Conservation (phyloP, 2,113 vertebrate genomes). For the Fulica atra region DNA sequence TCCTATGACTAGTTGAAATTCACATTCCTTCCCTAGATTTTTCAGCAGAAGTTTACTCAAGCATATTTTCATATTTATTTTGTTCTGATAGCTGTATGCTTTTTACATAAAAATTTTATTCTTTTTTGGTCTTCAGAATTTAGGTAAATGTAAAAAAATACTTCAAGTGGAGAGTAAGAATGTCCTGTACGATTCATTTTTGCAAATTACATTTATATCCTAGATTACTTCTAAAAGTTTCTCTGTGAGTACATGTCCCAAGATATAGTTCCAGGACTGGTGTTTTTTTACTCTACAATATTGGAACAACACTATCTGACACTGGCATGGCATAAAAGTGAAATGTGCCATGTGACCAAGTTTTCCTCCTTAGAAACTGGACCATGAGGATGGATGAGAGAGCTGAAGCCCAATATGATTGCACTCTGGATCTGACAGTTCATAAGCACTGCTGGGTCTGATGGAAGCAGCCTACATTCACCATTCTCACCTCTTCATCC, state of each 20-base stretch:
- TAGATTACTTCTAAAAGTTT: background rate
- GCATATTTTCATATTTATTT: background rate
- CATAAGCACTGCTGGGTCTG: background rate
- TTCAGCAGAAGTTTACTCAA: background rate
- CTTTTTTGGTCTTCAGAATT: background rate
- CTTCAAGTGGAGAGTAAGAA: background rate
- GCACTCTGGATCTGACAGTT: background rate
- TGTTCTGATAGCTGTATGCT: rapidly evolving
- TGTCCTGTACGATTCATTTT: background rate
- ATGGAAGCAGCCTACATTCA: background rate
- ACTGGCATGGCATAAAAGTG: background rate
- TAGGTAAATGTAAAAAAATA: background rate
- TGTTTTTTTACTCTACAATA: background rate
- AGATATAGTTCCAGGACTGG: background rate
- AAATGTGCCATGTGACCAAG: background rate
- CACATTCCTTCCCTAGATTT: background rate
- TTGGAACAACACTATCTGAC: background rate
- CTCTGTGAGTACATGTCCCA: background rate
- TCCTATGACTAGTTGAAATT: background rate
- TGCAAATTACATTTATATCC: background rate
- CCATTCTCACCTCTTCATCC: background rate
- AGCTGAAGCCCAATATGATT: background rate
- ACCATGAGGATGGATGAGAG: background rate
- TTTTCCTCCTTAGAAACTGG: background rate
- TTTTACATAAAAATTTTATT: background rate